Evolutionary conservation across 1,140 invertebrate genomes (phyloP), one percentile per base, ranked within the genome.

Genomic region (Cydia fagiglandana): DNA sequence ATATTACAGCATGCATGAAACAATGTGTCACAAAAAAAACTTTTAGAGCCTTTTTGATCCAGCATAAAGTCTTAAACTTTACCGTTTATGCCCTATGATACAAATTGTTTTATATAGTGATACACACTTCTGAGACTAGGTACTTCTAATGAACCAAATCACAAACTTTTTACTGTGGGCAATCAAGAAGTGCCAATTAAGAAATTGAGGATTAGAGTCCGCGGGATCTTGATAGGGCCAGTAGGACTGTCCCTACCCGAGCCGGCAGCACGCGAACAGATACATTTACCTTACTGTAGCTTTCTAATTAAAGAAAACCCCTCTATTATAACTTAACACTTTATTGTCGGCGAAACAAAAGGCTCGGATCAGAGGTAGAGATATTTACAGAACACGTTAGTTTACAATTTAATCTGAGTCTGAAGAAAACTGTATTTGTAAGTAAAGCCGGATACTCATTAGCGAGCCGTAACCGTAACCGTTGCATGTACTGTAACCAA

Each of bases 131-230:
- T n/a, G 0, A 53, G 13, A 47, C 5, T 34, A 12, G 10, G 17
- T 20, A 24, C 9, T 61, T 30, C 7, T 68, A 70, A 70, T 17
- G 34, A 70, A 68, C 15, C 24, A 68, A 68, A n/a, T 41, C 9
- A 9, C 13, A 47, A 47, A 47, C 45, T 38, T 12, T 30, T 34
- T 30, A 15, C 64, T 70, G n/a, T 38, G 9, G 34, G 74, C 73
- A 78, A 78, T 78, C 74, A 78, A 78, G 73, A 76, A 66, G 47
- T 84, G 84, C 84, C 84, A 86, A 86, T 86, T 86, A 86, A 83
- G 77, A 83, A 83, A 77, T 80, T 80, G 78, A 66, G 74, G 45
- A 41, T 34, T 61, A 50, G 15, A 78, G 76, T 56, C 79, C 74
- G 80, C 24, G 24, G 70, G 74, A 86, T 83, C 81, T 82, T 83